Evolutionary conservation across 2,113 vertebrate species (phyloP).

Genomic region (Pantherophis guttatus): DNA sequence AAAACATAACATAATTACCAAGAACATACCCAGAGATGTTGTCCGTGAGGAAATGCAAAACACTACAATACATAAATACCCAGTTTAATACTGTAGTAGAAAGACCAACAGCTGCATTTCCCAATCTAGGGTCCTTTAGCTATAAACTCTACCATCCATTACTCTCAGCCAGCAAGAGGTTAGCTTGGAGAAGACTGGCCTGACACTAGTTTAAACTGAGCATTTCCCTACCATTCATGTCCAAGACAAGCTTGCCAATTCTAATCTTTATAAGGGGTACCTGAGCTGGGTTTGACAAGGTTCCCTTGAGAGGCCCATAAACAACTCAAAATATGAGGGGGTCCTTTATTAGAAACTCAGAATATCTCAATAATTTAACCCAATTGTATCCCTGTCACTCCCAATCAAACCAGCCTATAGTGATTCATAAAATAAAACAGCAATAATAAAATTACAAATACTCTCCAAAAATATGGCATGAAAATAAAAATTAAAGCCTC

Average conservation of each 20-base stretch:
- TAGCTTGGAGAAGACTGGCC: neutral
- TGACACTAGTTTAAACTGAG: neutral
- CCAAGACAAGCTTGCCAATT: neutral
- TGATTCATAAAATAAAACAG: neutral
- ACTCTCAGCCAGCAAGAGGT: neutral
- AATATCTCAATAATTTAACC: neutral
- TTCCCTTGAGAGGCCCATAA: neutral
- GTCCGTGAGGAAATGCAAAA: neutral
- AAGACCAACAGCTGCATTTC: too few relatives aligned
- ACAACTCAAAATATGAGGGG: neutral
- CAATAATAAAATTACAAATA: neutral
- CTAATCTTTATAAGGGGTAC: neutral
- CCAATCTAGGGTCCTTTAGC: neutral
- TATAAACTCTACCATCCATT: neutral
- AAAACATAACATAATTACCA: neutral
- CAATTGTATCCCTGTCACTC: neutral
- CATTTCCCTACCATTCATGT: neutral
- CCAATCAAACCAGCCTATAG: neutral
- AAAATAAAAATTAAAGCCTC: neutral
- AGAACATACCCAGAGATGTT: neutral
- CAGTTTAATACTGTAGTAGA: neutral
- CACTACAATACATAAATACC: neutral
- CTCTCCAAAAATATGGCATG: neutral
- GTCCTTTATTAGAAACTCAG: neutral
- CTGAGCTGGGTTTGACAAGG: neutral